A percentile compares a stretch with the other conserved stretches of the same genome.
Conservation (phyloP, 2,797 vertebrate genomes). For the Thamnophis elegans region DNA sequence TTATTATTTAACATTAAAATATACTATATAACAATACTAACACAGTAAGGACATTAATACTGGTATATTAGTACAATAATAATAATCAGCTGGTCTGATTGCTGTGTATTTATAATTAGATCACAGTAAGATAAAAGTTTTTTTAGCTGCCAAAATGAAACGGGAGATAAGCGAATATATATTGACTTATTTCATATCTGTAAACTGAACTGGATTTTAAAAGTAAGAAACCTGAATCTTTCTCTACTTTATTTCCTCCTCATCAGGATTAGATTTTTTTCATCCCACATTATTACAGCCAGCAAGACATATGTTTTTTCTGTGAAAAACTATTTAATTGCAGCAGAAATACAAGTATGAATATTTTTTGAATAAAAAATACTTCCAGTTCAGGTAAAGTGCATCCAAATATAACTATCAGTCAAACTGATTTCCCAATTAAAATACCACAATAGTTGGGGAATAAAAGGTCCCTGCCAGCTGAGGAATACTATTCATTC, state of each 20-base stretch:
- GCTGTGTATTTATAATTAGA: background rate
- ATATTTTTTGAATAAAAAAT: slow-evolving; percentile 23
- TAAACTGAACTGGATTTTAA: background rate
- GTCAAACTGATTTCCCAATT: slow-evolving; percentile 28
- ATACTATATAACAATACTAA: background rate
- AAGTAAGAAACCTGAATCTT: background rate
- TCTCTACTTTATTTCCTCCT: background rate
- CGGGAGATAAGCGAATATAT: background rate
- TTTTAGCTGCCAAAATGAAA: background rate
- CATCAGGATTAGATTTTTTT: background rate
- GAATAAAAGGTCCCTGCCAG: background rate
- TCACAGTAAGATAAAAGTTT: background rate
- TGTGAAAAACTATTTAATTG: background rate
- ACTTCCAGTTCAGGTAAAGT: slow-evolving; percentile 41
- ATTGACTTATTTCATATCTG: background rate
- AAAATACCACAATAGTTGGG: background rate
- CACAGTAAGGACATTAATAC: background rate
- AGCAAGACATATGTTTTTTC: background rate
- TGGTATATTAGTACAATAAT: background rate
- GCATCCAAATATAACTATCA: slow-evolving; percentile 59
- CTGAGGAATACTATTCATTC: slow-evolving; percentile 29
- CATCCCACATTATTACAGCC: background rate
- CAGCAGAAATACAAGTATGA: slow-evolving; percentile 1
- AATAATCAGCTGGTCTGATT: background rate
- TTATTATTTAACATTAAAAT: background rate